Percentiles rank a stretch among this genome's conserved stretches.
These are phyloP conservation scores for Agelastica alni DNA, from an alignment of 2,888 invertebrate genomes.

Conservation along the genomic window DNA sequence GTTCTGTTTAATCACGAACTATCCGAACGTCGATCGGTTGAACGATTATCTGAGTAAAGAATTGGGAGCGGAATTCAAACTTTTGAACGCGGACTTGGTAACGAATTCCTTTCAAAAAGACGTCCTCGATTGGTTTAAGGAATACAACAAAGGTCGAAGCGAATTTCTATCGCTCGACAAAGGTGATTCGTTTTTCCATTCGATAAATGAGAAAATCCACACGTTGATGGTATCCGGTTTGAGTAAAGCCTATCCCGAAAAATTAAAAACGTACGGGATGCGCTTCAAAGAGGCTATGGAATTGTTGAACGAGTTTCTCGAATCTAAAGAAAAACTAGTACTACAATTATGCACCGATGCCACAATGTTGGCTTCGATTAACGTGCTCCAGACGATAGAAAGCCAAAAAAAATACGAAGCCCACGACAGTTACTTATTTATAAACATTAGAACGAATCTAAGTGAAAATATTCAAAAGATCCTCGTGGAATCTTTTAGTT, in stretches of 20 bases:
- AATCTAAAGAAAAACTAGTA: neutral
- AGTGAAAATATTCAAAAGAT: slow-evolving; percentile 14
- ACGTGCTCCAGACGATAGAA: slow-evolving; percentile 17
- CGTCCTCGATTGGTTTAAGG: slow-evolving; percentile 23
- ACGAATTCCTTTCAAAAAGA: slow-evolving; percentile 24
- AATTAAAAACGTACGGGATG: slow-evolving; percentile 13
- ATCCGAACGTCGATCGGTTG: slow-evolving; percentile 22
- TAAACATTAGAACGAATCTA: slow-evolving; percentile 5
- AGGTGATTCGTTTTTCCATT: neutral
- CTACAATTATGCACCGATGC: slow-evolving; percentile 8
- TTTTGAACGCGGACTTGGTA: slow-evolving; percentile 23
- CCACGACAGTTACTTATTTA: slow-evolving; percentile 26
- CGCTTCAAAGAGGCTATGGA: neutral
- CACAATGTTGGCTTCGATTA: slow-evolving; percentile 14
- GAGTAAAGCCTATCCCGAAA: slow-evolving; percentile 22
- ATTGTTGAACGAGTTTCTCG: neutral
- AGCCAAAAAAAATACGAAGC: neutral
- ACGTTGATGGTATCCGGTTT: slow-evolving; percentile 14
- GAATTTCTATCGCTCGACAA: neutral
- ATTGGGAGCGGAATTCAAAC: slow-evolving; percentile 17
- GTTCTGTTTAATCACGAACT: slow-evolving; percentile 20
- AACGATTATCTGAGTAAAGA: slow-evolving; percentile 5
- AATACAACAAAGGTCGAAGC: slow-evolving; percentile 19
- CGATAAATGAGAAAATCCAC: slow-evolving; percentile 2
- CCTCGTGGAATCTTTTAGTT: slow-evolving; percentile 6